Evolutionary conservation across 2,888 invertebrate species (phyloP).

Genomic region (Rhagophthalmus giganteus): DNA sequence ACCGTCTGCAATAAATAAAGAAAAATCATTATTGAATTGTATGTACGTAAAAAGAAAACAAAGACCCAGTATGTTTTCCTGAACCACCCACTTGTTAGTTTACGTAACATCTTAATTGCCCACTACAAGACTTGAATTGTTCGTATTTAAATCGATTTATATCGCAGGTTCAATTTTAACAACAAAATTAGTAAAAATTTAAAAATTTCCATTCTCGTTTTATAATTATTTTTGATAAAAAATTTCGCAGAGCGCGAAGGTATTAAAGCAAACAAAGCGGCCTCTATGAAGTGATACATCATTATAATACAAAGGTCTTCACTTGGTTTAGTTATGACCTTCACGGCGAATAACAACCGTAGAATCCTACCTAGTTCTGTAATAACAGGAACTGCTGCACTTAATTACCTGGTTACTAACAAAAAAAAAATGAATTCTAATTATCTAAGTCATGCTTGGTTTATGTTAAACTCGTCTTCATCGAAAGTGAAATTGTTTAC

Average conservation of each 20-base stretch:
- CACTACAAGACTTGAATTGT: too few species aligned
- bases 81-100: too few species aligned
- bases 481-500: background rate
- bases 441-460: conserved; percentile 22
- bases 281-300: conserved; percentile 11
- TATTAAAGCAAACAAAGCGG: conserved; percentile 2
- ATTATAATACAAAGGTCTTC: conserved; percentile 27
- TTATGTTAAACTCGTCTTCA: conserved; percentile 12
- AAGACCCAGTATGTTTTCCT: too few species aligned
- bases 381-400: conserved; percentile 37
- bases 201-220: too few species aligned
- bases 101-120: too few species aligned
- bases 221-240: background rate
- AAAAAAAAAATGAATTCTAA: conserved; percentile 24
- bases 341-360: conserved; percentile 27
- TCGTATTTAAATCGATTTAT: too few species aligned
- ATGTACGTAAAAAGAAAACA: background rate
- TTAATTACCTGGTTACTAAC: conserved; percentile 36
- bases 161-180: too few species aligned
- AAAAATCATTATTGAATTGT: too few species aligned
- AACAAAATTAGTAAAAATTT: background rate
- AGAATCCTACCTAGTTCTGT: conserved; percentile 32
- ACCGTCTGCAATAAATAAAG: too few species aligned
- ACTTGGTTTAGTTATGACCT: conserved; percentile 25
- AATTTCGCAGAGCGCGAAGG: background rate